Conservation (phyloP, 2,888 invertebrate species). For the Zygogramma bicolorata region DNA sequence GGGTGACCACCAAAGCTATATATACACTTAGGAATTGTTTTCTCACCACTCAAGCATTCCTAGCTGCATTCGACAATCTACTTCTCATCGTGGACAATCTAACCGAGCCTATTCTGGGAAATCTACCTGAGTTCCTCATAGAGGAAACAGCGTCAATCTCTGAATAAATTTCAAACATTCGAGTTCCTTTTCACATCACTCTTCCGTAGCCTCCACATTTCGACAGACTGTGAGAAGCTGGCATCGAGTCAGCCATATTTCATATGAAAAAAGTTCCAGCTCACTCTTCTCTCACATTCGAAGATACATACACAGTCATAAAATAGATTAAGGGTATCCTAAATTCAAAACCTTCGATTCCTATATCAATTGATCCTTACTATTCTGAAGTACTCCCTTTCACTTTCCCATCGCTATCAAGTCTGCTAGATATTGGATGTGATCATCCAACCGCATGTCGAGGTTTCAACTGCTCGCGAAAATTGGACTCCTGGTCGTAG, state of each 20-base stretch:
- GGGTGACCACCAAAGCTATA: no score
- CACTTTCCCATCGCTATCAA: no score
- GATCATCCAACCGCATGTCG: no score
- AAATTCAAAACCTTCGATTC: neutral
- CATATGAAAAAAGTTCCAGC: neutral
- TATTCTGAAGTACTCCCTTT: neutral
- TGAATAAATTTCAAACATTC: neutral
- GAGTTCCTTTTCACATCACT: neutral
- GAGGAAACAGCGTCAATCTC: neutral
- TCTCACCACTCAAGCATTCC: neutral
- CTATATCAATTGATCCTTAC: neutral
- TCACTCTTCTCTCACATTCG: neutral
- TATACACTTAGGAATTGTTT: no score
- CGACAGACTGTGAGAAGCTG: neutral
- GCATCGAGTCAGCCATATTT: neutral
- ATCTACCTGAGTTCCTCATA: neutral
- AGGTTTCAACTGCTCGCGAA: no score
- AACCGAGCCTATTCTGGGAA: neutral
- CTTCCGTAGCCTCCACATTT: neutral
- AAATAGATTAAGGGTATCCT: neutral
- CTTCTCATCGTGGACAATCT: neutral
- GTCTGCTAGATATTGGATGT: no score
- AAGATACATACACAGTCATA: neutral
- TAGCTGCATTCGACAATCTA: neutral
- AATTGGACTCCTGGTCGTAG: no score